phyloP scores from a whole-genome alignment of 1,140 invertebrate genomes.

The Anoplolepis gracilipes region DNA sequence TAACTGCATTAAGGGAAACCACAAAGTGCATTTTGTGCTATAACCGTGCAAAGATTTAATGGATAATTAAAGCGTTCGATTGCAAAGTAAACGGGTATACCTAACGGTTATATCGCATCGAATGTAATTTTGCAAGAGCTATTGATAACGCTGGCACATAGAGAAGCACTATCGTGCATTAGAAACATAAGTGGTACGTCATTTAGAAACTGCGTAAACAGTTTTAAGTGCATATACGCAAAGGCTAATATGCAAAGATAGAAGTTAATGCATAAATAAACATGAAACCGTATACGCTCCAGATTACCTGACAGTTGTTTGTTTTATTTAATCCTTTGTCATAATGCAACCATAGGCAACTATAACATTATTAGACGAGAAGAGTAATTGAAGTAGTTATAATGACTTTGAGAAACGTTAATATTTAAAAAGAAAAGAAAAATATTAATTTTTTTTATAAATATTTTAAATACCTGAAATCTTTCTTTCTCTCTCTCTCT shows the following conservation, averaged over 20 bases:
- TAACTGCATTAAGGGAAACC: too few species aligned
- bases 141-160: constrained; percentile 41
- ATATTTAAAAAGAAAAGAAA: neutral
- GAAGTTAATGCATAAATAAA: constrained; percentile 42
- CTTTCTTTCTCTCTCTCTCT: neutral
- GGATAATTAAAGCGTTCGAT: neutral
- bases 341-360: neutral
- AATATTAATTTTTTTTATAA: neutral
- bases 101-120: constrained; percentile 15
- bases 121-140: constrained; percentile 54
- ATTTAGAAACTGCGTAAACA: constrained; percentile 43
- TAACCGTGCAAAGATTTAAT: neutral
- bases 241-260: constrained; percentile 38
- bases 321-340: neutral
- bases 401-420: neutral
- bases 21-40: neutral
- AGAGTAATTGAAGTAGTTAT: neutral
- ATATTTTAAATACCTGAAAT: neutral
- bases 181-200: constrained; percentile 60
- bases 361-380: neutral
- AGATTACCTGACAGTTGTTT: neutral
- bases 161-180: constrained; percentile 64
- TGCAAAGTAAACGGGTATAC: constrained; percentile 13
- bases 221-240: constrained; percentile 53
- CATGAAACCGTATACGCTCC: neutral